These are phyloP conservation scores for Acanthosepion pharaonis DNA, from an alignment of 2,888 invertebrate genomes.

Conservation along the genomic window DNA sequence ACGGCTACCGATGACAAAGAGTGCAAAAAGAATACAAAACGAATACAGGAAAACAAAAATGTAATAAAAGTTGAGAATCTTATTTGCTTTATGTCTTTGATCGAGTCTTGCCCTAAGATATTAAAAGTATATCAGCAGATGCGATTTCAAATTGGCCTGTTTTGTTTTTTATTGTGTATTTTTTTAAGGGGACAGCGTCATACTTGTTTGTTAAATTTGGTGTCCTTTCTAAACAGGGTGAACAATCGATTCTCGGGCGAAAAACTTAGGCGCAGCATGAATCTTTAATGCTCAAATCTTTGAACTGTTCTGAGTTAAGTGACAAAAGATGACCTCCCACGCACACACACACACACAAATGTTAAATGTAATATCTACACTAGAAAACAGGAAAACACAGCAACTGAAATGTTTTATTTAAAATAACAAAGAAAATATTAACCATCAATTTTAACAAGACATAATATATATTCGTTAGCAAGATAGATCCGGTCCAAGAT, in stretches of 20 bases:
- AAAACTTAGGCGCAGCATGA: background rate
- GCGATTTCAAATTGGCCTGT: background rate
- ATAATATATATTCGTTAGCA: no score
- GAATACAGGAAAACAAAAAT: background rate
- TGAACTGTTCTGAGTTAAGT: no score
- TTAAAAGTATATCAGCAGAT: background rate
- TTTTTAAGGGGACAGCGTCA: background rate
- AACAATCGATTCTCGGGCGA: background rate
- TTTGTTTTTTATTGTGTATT: background rate
- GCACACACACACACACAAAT: no score
- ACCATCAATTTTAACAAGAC: no score
- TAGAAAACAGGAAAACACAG: no score
- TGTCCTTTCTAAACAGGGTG: background rate
- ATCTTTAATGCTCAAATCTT: no score
- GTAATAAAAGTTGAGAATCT: background rate
- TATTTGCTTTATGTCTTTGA: background rate
- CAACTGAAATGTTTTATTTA: no score
- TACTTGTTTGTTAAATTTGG: background rate
- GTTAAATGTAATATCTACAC: no score
- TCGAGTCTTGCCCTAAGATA: background rate
- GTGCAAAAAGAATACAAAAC: background rate
- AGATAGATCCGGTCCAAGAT: no score
- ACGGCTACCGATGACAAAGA: background rate
- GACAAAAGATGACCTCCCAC: no score
- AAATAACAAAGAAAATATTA: no score